phyloP scores from a whole-genome alignment of 2,113 vertebrate species.

The Hiodon alosoides region DNA sequence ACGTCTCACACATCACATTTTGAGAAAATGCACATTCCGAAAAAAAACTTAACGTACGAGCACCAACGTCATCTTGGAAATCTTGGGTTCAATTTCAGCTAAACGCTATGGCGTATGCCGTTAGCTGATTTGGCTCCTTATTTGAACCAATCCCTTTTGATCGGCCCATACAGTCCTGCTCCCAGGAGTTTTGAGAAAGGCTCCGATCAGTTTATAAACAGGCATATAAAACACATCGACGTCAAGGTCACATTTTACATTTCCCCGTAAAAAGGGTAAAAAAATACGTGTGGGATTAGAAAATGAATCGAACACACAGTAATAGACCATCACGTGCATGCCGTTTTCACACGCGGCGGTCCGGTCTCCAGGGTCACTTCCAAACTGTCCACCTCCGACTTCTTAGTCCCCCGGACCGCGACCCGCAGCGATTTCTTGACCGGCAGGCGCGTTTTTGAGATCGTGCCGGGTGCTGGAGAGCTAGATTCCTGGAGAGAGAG shows the following conservation, averaged over 20 bases:
- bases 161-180: too few relatives aligned
- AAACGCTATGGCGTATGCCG: too few relatives aligned
- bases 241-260: neutral
- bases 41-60: too few relatives aligned
- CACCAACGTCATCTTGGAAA: too few relatives aligned
- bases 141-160: too few relatives aligned
- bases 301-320: neutral
- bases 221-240: neutral
- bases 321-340: neutral
- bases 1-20: too few relatives aligned
- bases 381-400: constrained; percentile 26
- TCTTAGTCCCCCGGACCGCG: constrained; percentile 27
- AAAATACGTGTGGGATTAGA: neutral
- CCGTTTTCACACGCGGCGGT: constrained; percentile 10
- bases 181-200: too few relatives aligned
- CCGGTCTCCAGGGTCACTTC: constrained; percentile 37
- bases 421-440: constrained; percentile 24
- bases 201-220: neutral
- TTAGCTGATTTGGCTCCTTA: too few relatives aligned
- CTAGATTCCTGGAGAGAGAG: constrained; percentile 19
- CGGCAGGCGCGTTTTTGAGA: constrained; percentile 13
- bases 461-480: constrained; percentile 22
- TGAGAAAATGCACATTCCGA: too few relatives aligned
- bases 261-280: neutral
- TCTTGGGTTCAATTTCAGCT: too few relatives aligned